Evolutionary conservation across 2,888 invertebrate species (phyloP).

Genomic region (Synergus laeviventris): DNA sequence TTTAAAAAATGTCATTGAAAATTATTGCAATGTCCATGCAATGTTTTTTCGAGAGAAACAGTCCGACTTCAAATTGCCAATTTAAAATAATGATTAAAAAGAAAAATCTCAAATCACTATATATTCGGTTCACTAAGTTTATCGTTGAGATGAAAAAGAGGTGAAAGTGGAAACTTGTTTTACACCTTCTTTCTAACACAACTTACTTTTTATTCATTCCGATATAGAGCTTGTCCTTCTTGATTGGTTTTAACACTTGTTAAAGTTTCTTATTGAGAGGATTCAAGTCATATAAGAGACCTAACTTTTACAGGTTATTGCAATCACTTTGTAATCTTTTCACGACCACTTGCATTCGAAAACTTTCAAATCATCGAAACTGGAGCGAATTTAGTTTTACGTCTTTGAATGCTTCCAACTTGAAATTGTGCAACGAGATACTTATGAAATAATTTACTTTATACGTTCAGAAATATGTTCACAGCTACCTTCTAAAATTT

Average conservation of each 20-base stretch:
- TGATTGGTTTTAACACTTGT: neutral
- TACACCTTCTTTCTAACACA: conserved; percentile 26
- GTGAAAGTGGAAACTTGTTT: conserved; percentile 17
- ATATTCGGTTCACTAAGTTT: conserved; percentile 34
- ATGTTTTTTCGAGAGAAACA: neutral
- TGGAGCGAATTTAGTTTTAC: too few relatives aligned
- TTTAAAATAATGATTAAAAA: neutral
- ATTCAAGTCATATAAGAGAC: too few relatives aligned
- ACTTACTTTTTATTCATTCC: conserved; percentile 18
- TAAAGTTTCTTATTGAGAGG: too few relatives aligned
- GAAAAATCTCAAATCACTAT: neutral
- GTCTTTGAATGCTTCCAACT: too few relatives aligned
- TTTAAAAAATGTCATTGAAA: too few relatives aligned
- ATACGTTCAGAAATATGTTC: neutral
- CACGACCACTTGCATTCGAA: too few relatives aligned
- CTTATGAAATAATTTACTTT: too few relatives aligned
- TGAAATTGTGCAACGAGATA: too few relatives aligned
- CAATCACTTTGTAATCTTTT: too few relatives aligned
- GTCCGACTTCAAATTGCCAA: neutral
- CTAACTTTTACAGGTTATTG: too few relatives aligned
- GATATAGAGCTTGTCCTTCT: neutral
- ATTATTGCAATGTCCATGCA: neutral
- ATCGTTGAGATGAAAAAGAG: conserved; percentile 16
- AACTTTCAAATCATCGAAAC: too few relatives aligned
- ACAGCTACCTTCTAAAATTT: too few relatives aligned